Percentiles rank a stretch among this genome's conserved stretches.
phyloP scores from a whole-genome alignment of 2,888 invertebrate genomes.

The Apocheima hispidaria region DNA sequence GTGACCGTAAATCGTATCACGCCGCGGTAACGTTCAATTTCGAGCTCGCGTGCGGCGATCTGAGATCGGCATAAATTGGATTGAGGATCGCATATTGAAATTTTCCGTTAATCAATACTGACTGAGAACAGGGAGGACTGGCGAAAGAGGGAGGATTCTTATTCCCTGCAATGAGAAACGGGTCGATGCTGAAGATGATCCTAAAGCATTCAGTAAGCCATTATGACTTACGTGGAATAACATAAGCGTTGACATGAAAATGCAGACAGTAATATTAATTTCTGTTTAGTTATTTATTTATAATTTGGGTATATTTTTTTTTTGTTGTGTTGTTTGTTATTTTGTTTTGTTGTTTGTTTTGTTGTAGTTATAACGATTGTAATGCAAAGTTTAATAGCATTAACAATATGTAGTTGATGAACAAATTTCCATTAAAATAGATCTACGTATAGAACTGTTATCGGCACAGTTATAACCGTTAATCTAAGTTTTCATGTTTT shows the following conservation, averaged over 20 bases:
- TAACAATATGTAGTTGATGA: constrained; percentile 5
- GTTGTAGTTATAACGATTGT: constrained; percentile 12
- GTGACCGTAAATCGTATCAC: background rate
- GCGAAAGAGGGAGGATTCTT: no score
- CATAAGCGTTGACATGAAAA: constrained; percentile 11
- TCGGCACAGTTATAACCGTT: background rate
- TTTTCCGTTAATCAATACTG: no score
- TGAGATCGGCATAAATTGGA: no score
- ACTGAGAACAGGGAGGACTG: no score
- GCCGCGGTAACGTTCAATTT: background rate
- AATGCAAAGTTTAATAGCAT: constrained; percentile 12
- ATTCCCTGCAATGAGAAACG: no score
- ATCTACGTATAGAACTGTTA: background rate
- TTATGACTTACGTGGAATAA: constrained; percentile 17
- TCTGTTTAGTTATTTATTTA: no score
- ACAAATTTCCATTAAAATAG: constrained; percentile 1
- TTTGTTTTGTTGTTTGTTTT: no score
- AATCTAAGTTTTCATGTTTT: no score
- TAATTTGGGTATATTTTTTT: no score
- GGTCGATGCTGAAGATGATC: background rate
- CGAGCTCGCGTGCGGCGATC: background rate
- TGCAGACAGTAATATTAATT: constrained; percentile 4
- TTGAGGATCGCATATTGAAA: no score
- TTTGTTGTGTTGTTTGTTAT: no score
- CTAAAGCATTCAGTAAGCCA: background rate